phyloP scores from a whole-genome alignment of 2,888 invertebrate species.

The Tachina fera region DNA sequence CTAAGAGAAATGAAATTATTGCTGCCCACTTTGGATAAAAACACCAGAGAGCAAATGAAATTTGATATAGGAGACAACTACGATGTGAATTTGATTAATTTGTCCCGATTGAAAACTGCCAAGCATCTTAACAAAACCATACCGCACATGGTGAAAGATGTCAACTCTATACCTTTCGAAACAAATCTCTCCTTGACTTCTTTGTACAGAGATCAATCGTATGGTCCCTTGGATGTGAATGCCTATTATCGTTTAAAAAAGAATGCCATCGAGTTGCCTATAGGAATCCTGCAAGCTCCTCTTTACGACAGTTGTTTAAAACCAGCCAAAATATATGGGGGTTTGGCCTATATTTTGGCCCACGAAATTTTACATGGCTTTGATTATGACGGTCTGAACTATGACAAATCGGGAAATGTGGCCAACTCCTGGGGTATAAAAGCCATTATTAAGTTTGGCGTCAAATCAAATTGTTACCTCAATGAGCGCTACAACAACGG shows the following conservation, averaged over 20 bases:
- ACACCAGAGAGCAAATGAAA: not conserved
- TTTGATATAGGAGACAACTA: constrained; percentile 70
- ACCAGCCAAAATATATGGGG: constrained; percentile 74
- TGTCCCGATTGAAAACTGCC: constrained; percentile 56
- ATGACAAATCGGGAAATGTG: constrained; percentile 77
- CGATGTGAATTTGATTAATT: constrained; percentile 75
- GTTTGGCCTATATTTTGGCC: constrained; percentile 78
- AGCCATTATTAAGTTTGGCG: constrained; percentile 78
- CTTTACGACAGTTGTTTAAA: constrained; percentile 71
- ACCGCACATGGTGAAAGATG: constrained; percentile 56
- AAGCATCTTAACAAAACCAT: constrained; percentile 58
- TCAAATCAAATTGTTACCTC: constrained; percentile 77
- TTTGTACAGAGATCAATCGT: constrained; percentile 50
- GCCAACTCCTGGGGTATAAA: constrained; percentile 77
- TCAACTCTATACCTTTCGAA: constrained; percentile 18
- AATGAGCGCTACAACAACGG: constrained; percentile 75
- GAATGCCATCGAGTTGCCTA: constrained; percentile 78
- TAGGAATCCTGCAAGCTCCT: constrained; percentile 78
- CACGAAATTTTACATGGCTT: constrained; percentile 81
- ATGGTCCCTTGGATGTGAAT: constrained; percentile 78
- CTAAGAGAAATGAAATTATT: constrained; percentile 76
- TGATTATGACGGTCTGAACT: constrained; percentile 80
- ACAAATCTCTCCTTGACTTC: constrained; percentile 52
- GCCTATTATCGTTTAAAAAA: constrained; percentile 79
- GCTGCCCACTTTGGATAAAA: constrained; percentile 70